A percentile compares a stretch with the other conserved stretches of the same genome.
phyloP scores from a whole-genome alignment of 2,888 invertebrate species.

The Diploptera punctata region DNA sequence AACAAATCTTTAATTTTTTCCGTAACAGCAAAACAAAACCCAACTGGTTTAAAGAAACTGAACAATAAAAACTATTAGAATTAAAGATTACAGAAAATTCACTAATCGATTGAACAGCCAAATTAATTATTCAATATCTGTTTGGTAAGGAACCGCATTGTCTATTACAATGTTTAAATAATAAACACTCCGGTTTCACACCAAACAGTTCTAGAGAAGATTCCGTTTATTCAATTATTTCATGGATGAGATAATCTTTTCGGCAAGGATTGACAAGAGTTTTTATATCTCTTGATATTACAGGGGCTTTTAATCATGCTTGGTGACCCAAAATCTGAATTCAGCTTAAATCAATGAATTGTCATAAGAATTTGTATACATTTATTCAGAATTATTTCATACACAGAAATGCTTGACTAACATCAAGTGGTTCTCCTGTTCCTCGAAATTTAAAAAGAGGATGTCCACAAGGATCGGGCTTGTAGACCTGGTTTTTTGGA shows the following conservation, averaged over 20 bases:
- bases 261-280: background rate
- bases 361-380: background rate
- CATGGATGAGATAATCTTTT: background rate
- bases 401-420: background rate
- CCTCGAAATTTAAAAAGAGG: background rate
- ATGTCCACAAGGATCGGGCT: background rate
- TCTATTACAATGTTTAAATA: no score
- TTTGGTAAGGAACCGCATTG: no score
- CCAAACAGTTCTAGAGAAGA: background rate
- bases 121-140: no score
- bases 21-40: no score
- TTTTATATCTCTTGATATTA: background rate
- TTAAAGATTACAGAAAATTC: no score
- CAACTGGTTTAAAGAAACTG: no score
- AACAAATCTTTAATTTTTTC: no score
- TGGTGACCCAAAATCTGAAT: background rate
- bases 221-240: background rate
- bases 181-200: background rate
- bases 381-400: background rate
- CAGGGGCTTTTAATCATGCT: background rate
- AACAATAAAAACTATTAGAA: no score
- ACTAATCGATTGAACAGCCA: no score
- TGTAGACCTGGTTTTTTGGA: background rate
- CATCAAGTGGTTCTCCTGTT: background rate
- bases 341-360: background rate